A percentile compares a stretch with the other conserved stretches of the same genome.
Conservation (phyloP, 2,113 vertebrate species). For the Muntiacus reevesi region DNA sequence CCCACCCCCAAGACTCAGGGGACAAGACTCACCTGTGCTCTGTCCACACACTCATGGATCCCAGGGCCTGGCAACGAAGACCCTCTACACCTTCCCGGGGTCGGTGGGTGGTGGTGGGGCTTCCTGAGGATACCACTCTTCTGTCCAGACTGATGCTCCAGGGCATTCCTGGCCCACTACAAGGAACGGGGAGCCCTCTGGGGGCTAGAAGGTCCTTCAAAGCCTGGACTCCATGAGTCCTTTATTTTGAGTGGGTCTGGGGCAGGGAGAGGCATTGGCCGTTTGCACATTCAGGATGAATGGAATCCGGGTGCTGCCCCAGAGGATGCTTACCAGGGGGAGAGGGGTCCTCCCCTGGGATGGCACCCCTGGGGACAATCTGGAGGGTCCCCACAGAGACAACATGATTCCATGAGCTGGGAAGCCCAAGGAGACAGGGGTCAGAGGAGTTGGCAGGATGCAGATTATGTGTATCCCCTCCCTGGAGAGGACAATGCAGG, state of each 20-base stretch:
- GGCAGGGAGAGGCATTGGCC: background rate
- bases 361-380: background rate
- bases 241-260: background rate
- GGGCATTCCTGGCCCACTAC: background rate
- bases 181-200: background rate
- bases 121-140: too few relatives aligned
- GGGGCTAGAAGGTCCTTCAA: background rate
- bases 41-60: background rate
- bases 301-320: background rate
- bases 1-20: background rate
- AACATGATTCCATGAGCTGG: background rate
- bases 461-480: background rate
- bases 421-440: background rate
- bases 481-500: background rate
- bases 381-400: background rate
- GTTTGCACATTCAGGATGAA: background rate
- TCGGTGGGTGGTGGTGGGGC: accelerated
- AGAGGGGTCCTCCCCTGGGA: background rate
- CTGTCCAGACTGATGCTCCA: background rate
- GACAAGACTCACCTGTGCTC: background rate
- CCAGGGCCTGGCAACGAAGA: background rate
- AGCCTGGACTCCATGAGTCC: background rate
- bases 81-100: too few relatives aligned
- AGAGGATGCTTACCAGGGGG: too few relatives aligned
- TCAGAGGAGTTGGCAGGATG: background rate